Evolutionary conservation across 2,888 invertebrate species (phyloP).

Genomic region (Bellardia pandia): DNA sequence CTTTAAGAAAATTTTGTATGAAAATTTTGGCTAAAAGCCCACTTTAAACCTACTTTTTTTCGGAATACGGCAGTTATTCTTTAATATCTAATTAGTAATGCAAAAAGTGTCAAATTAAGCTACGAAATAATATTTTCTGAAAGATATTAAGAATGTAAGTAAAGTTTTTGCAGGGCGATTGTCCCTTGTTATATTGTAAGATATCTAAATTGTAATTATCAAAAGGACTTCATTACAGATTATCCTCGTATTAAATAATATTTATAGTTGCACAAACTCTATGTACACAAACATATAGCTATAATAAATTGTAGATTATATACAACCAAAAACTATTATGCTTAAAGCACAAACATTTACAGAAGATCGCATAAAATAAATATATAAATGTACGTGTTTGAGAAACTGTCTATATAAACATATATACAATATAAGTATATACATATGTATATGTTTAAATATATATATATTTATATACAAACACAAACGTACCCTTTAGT

Average conservation of each 20-base stretch:
- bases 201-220: too few relatives aligned
- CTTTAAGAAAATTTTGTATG: too few relatives aligned
- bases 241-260: neutral
- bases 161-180: too few relatives aligned
- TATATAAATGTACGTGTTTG: slow-evolving; percentile 1
- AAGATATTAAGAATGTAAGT: too few relatives aligned
- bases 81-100: too few relatives aligned
- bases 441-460: neutral
- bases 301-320: slow-evolving; percentile 33
- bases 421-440: neutral
- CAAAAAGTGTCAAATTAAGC: too few relatives aligned
- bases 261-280: neutral
- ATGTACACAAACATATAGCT: neutral
- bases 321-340: slow-evolving; percentile 27
- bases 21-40: too few relatives aligned
- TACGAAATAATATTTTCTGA: too few relatives aligned
- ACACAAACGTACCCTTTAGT: neutral
- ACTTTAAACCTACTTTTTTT: too few relatives aligned
- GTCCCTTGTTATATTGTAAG: too few relatives aligned
- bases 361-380: slow-evolving; percentile 15
- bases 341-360: slow-evolving; percentile 32
- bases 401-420: neutral
- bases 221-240: neutral
- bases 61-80: too few relatives aligned
- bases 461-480: neutral